Base-by-base conservation (phyloP, 2,888 invertebrate species). In the Trissolcus japonicus region DNA sequence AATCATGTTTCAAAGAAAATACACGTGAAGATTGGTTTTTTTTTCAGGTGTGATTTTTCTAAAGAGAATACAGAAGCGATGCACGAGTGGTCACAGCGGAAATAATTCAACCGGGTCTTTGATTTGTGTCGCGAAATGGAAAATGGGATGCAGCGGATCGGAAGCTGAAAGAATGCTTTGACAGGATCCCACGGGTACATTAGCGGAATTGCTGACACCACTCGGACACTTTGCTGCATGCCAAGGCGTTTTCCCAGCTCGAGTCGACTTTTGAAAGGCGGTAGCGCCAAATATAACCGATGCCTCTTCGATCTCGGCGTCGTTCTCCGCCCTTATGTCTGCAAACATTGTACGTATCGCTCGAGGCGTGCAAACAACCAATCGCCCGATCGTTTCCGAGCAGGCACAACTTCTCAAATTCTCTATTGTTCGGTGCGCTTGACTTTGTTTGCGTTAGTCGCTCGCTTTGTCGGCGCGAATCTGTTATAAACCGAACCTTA, bases 161-260 rank as follows among this genome's bases (percentile, higher is more conserved):
- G 43, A 48, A 56, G 40, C 13, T 56, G 48, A 59, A 73, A 83
- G 82, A 79, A 86, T 83, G 84, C 87, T 88, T 88, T 87, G 87
- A 87, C 84, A 80, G 78, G 85, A 84, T 86, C 87, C 87, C 88
- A 85, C 84, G 88, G 88, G 87, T 88, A 88, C 88, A 88, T 88
- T 88, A 88, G 85, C 79, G 85, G 85, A 84, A 88, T 88, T 86
- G 86, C 59, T 50, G 65, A 65, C 69, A 50, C 69, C 76, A 66
- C 60, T 73, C 68, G 78, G 68, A 79, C 77, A 67, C 79, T 55
- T 68, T 67, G 11, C 35, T 67, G 53, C 54, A 57, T 74, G 56
- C 48, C 53, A 53, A 51, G 51, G 62, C 62, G 57, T 75, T 43
- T 60, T 46, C 43, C 17, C 13, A 50, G 54, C 59, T 65, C 16